These are phyloP conservation scores for Onychomys arenicola DNA, from an alignment of 2,797 vertebrate genomes.

Conservation along the genomic window DNA sequence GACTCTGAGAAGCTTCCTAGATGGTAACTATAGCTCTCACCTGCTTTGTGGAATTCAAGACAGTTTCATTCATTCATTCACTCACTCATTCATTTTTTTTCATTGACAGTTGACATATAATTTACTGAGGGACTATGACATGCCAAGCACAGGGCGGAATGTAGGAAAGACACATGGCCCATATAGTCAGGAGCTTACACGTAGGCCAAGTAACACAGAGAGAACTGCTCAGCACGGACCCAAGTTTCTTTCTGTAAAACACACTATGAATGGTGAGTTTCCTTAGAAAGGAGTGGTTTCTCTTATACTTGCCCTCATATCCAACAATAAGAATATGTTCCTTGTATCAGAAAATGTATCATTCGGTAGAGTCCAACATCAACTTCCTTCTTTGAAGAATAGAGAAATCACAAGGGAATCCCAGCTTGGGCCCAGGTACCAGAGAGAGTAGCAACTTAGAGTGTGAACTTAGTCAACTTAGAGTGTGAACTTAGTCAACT, in stretches of 20 bases:
- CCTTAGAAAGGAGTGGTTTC: neutral
- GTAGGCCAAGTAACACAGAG: neutral
- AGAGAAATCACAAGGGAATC: neutral
- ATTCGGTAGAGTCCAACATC: neutral
- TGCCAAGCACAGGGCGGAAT: neutral
- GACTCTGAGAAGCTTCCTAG: neutral
- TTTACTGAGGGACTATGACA: neutral
- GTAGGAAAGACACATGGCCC: neutral
- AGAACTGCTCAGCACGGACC: neutral
- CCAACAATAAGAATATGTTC: neutral
- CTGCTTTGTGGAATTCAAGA: neutral
- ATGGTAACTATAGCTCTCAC: slow-evolving; percentile 61
- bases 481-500: too few species aligned
- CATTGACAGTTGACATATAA: neutral
- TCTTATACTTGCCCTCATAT: neutral
- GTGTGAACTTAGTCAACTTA: too few species aligned
- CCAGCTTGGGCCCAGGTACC: too few species aligned
- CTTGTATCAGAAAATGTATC: neutral
- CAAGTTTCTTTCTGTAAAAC: neutral
- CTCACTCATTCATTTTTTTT: neutral
- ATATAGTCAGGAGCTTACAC: neutral
- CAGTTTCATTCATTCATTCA: neutral
- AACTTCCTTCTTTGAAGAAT: neutral
- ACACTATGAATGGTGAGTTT: neutral
- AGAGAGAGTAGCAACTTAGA: neutral